Evolutionary conservation across 2,797 vertebrate species (phyloP).

Genomic region (Tokudaia muenninki): DNA sequence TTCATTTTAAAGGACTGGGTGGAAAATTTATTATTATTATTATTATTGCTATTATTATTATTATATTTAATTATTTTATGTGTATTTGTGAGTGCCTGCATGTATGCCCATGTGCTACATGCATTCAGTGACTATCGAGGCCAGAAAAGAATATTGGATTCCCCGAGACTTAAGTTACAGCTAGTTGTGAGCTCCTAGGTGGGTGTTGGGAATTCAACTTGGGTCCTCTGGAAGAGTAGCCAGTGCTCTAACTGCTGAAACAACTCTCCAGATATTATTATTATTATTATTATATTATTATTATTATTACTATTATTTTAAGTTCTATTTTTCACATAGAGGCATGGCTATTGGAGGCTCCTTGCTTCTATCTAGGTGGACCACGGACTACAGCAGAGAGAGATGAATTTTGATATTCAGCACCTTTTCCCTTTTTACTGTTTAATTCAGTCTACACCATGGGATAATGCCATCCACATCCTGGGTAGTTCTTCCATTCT

Average conservation of each 20-base stretch:
- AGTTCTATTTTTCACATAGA: neutral
- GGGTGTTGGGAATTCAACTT: neutral
- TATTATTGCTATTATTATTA: neutral
- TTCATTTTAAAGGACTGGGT: neutral
- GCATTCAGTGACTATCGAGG: neutral
- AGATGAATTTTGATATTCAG: neutral
- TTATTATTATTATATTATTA: neutral
- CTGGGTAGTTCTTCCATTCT: neutral
- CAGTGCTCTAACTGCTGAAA: neutral
- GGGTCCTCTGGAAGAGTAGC: neutral
- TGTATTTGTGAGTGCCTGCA: no score
- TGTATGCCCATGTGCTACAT: neutral
- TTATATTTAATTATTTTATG: neutral
- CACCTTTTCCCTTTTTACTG: neutral
- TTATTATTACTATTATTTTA: neutral
- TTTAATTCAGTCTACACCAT: neutral
- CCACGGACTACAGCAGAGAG: neutral
- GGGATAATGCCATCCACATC: neutral
- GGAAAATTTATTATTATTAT: neutral
- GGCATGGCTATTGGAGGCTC: neutral
- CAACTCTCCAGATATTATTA: neutral
- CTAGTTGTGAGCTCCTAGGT: neutral
- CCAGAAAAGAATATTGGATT: neutral
- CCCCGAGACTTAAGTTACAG: no score
- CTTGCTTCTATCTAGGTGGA: neutral